A percentile compares a stretch with the other conserved stretches of the same genome.
Conservation (phyloP, 2,113 vertebrate species). For the Hydrochoerus hydrochaeris region DNA sequence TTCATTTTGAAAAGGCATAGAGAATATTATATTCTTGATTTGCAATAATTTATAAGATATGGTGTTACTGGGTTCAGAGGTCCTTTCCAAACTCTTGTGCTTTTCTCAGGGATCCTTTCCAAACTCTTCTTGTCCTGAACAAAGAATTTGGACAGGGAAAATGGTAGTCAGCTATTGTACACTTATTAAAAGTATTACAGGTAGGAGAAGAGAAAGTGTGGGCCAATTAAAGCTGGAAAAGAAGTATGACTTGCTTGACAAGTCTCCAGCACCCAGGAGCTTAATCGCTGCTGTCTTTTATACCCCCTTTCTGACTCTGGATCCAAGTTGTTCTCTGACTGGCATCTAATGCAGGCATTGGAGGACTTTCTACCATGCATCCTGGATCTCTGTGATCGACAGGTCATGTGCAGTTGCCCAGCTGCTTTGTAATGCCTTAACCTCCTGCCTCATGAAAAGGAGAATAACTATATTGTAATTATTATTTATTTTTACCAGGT, state of each 20-base stretch:
- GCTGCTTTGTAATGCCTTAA: background rate
- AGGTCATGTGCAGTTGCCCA: background rate
- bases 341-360: background rate
- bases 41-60: background rate
- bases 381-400: background rate
- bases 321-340: too few species aligned
- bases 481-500: background rate
- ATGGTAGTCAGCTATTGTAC: background rate
- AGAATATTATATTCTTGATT: background rate
- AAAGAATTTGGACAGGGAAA: background rate
- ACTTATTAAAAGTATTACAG: background rate
- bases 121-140: background rate
- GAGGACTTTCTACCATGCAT: background rate
- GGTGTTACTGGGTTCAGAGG: background rate
- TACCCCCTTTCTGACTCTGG: rapidly evolving
- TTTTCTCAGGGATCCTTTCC: background rate
- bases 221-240: background rate
- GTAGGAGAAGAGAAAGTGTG: background rate
- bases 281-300: background rate
- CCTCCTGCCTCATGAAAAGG: background rate
- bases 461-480: background rate
- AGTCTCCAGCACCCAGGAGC: background rate
- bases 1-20: background rate
- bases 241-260: background rate
- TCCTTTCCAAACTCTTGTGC: background rate